These are phyloP conservation scores for Alcedo quadribrachys DNA, from an alignment of 2,797 vertebrate genomes.

Conservation along the genomic window DNA sequence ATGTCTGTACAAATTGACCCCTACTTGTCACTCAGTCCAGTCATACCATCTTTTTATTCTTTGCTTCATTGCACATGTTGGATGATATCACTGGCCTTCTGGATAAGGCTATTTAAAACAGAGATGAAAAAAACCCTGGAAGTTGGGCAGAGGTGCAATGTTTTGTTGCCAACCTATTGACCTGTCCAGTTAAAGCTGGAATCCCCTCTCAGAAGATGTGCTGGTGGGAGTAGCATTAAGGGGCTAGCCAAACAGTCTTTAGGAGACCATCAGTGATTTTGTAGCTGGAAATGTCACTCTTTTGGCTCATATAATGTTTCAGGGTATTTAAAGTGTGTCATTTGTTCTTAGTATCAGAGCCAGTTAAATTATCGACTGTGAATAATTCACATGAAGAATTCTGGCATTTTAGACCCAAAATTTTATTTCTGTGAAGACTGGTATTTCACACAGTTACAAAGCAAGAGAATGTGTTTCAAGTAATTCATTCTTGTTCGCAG, in stretches of 20 bases:
- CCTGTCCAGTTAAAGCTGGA: neutral
- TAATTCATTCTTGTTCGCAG: neutral
- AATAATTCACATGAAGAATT: neutral
- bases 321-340: neutral
- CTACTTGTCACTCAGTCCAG: neutral
- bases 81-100: neutral
- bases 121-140: neutral
- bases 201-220: neutral
- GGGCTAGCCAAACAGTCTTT: neutral
- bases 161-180: neutral
- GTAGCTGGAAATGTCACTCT: neutral
- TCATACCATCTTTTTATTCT: neutral
- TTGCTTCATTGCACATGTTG: neutral
- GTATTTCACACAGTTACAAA: neutral
- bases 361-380: neutral
- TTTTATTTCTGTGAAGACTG: neutral
- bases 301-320: neutral
- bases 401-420: neutral
- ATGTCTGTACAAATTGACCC: neutral
- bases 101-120: neutral
- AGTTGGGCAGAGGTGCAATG: neutral
- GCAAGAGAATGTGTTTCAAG: neutral
- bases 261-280: neutral
- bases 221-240: neutral
- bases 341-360: neutral